These are phyloP conservation scores for Rhagonycha lutea DNA, from an alignment of 2,888 invertebrate species.

Conservation along the genomic window DNA sequence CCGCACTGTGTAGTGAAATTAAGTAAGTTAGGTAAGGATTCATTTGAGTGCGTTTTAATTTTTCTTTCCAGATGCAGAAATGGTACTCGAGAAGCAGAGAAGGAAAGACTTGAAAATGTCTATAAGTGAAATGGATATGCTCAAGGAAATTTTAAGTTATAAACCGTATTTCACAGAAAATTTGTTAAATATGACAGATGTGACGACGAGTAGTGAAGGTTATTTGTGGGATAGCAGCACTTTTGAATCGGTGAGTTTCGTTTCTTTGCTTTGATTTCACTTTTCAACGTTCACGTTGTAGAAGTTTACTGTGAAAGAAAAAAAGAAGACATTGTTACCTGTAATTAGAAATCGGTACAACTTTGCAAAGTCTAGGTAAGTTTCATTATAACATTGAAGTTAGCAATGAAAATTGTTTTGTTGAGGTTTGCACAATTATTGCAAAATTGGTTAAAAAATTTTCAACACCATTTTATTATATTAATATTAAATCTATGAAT, in stretches of 20 bases:
- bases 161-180: background rate
- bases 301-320: background rate
- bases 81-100: slow-evolving; percentile 54
- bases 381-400: background rate
- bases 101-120: slow-evolving; percentile 43
- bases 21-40: slow-evolving; percentile 46
- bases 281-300: background rate
- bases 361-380: background rate
- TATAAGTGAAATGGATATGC: slow-evolving; percentile 43
- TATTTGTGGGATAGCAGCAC: background rate
- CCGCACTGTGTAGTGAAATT: slow-evolving; percentile 56
- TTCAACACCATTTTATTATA: no score
- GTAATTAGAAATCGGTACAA: background rate
- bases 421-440: background rate
- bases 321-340: background rate
- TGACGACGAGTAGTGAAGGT: background rate
- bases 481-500: no score
- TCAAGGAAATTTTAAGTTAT: background rate
- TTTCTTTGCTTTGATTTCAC: background rate
- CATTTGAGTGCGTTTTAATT: background rate
- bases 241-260: background rate
- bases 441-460: no score
- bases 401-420: no score
- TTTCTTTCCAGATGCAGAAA: slow-evolving; percentile 49
- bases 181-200: background rate